phyloP scores from a whole-genome alignment of 1,140 invertebrate species.

The Aphelenchoides fujianensis region DNA sequence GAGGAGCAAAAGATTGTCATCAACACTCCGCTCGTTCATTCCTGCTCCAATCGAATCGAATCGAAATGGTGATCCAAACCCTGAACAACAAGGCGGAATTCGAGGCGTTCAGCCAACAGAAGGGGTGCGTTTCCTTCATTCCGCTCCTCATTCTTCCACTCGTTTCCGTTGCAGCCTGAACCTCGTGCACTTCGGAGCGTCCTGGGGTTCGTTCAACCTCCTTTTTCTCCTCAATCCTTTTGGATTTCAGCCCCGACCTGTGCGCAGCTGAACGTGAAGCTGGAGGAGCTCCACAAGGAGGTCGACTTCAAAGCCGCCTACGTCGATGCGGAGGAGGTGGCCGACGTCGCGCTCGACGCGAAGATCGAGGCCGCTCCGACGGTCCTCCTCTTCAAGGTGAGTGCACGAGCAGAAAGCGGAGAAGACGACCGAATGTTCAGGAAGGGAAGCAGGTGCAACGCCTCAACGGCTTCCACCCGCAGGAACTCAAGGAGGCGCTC shows the following conservation, averaged over 20 bases:
- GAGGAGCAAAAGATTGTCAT: too few relatives aligned
- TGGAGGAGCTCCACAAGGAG: conserved; percentile 37
- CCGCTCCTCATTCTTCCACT: conserved; percentile 19
- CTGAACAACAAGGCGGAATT: conserved; percentile 25
- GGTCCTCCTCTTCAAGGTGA: conserved; percentile 53
- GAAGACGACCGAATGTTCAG: conserved; percentile 30
- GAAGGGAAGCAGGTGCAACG: conserved; percentile 39
- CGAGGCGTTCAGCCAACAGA: conserved; percentile 32
- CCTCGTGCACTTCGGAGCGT: conserved; percentile 40
- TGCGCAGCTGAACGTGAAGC: conserved; percentile 39
- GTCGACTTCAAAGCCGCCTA: conserved; percentile 37
- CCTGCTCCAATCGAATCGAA: not conserved
- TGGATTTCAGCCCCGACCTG: conserved; percentile 29
- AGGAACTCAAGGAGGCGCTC: conserved; percentile 34
- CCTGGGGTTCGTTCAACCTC: conserved; percentile 23
- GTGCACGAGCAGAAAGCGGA: conserved; percentile 2
- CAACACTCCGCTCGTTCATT: too few relatives aligned
- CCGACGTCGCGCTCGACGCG: conserved; percentile 40
- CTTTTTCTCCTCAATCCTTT: not conserved
- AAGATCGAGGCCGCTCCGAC: conserved; percentile 53
- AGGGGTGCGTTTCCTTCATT: conserved; percentile 30
- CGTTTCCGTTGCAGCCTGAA: conserved; percentile 33
- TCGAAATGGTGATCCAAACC: not conserved
- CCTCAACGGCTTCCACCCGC: conserved; percentile 48
- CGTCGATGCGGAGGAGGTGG: conserved; percentile 51